These are phyloP conservation scores for Neostethus bicornis DNA, from an alignment of 2,797 vertebrate species.

Conservation along the genomic window DNA sequence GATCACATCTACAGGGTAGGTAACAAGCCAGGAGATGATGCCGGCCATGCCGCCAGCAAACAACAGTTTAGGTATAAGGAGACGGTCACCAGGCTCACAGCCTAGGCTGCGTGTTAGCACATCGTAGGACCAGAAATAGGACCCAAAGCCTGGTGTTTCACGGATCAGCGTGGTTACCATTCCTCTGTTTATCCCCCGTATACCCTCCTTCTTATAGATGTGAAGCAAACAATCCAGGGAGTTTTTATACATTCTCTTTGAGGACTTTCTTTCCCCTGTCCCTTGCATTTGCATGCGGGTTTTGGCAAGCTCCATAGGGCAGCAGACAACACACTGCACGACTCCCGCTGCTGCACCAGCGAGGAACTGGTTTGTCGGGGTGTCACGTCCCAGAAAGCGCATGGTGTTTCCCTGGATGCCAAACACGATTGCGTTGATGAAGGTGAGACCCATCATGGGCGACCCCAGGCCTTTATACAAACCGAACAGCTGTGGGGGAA, in stretches of 20 bases:
- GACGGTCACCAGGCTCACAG: conserved; percentile 87
- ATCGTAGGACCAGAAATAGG: conserved; percentile 95
- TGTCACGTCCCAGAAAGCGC: conserved; percentile 86
- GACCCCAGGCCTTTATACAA: conserved; percentile 98
- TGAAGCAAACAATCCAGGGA: conserved; percentile 92
- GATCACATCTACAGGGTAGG: conserved; percentile 94
- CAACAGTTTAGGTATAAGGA: conserved; percentile 93
- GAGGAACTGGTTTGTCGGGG: conserved; percentile 92
- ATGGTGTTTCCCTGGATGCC: conserved; percentile 94
- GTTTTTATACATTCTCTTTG: conserved; percentile 89
- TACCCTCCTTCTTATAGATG: conserved; percentile 90
- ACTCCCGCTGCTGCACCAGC: conserved; percentile 91
- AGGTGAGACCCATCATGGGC: conserved; percentile 98
- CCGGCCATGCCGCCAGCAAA: conserved; percentile 93
- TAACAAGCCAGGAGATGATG: conserved; percentile 94
- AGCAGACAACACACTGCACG: conserved; percentile 95
- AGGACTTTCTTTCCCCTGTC: conserved; percentile 86
- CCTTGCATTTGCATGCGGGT: conserved; percentile 98
- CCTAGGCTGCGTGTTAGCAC: conserved; percentile 87
- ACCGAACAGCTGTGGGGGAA: conserved; percentile 82
- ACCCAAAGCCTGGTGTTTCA: conserved; percentile 93
- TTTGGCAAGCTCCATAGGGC: conserved; percentile 97
- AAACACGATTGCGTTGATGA: conserved; percentile 98
- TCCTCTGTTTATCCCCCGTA: conserved; percentile 89
- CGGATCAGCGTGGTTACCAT: conserved; percentile 92